A percentile compares a stretch with the other conserved stretches of the same genome.
Evolutionary conservation across 30 jellyfish, hydroid and myxozoan species (phyloP).

Genomic region (Clytia hemisphaerica): DNA sequence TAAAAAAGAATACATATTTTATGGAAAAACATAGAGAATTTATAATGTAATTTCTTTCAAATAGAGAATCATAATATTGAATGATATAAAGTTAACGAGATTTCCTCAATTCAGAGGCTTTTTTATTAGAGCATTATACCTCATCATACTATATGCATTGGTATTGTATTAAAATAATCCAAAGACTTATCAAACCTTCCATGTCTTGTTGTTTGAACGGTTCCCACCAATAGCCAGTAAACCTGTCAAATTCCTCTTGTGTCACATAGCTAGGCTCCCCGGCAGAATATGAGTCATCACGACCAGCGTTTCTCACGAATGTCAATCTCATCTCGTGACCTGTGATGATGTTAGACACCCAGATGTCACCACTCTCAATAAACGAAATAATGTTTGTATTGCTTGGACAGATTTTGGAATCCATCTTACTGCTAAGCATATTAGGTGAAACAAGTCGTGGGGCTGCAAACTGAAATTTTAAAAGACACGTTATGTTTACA

Average conservation of each 20-base stretch:
- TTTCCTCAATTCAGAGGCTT: too few relatives aligned
- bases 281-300: slow-evolving; percentile 67
- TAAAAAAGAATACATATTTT: too few relatives aligned
- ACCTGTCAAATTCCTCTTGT: slow-evolving; percentile 86
- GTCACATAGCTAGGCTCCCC: slow-evolving; percentile 86
- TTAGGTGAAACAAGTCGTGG: slow-evolving; percentile 47
- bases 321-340: slow-evolving; percentile 75
- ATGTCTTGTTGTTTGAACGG: slow-evolving; percentile 43
- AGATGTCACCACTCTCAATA: slow-evolving; percentile 61
- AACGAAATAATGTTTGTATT: slow-evolving; percentile 66
- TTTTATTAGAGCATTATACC: too few relatives aligned
- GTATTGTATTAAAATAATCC: too few relatives aligned
- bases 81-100: too few relatives aligned
- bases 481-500: too few relatives aligned
- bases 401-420: slow-evolving; percentile 75
- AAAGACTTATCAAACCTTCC: slow-evolving; percentile 24
- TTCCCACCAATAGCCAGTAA: slow-evolving; percentile 94
- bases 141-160: too few relatives aligned
- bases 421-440: slow-evolving; percentile 70
- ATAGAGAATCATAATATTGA: too few relatives aligned
- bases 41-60: too few relatives aligned
- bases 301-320: slow-evolving; percentile 59
- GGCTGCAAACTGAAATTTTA: slow-evolving; percentile 30
- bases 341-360: slow-evolving; percentile 60
- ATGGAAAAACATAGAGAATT: too few relatives aligned